These are phyloP conservation scores for Premnoplex brunnescens DNA, from an alignment of 2,797 vertebrate species.

Conservation along the genomic window DNA sequence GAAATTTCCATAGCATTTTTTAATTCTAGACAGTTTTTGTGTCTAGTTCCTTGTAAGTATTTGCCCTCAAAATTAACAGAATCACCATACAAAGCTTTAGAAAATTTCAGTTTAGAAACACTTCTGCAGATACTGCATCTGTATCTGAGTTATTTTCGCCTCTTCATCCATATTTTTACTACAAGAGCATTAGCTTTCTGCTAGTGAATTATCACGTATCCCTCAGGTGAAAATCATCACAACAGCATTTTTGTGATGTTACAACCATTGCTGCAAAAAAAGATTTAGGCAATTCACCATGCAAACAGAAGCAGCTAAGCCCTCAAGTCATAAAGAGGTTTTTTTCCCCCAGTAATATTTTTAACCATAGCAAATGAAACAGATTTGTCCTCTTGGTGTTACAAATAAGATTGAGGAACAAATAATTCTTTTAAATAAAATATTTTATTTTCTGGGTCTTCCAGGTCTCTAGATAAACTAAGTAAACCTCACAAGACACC, in stretches of 20 bases:
- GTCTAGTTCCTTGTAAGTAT: not conserved
- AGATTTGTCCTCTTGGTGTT: not conserved
- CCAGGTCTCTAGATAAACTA: not conserved
- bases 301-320: not conserved
- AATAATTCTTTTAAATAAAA: not conserved
- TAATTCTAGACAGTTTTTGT: not conserved
- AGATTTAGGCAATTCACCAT: not conserved
- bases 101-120: not conserved
- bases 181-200: not conserved
- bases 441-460: not conserved
- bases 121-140: not conserved
- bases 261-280: not conserved
- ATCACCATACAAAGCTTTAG: not conserved
- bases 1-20: not conserved
- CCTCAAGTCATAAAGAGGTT: not conserved
- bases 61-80: not conserved
- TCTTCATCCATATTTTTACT: not conserved
- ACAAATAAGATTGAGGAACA: not conserved
- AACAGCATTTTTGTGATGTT: not conserved
- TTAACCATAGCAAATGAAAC: not conserved
- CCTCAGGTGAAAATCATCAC: not conserved
- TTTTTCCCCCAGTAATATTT: not conserved
- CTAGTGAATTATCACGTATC: not conserved
- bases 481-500: not conserved
- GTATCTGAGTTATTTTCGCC: not conserved